phyloP scores from a whole-genome alignment of 2,113 vertebrate species.

The Ciconia maguari region DNA sequence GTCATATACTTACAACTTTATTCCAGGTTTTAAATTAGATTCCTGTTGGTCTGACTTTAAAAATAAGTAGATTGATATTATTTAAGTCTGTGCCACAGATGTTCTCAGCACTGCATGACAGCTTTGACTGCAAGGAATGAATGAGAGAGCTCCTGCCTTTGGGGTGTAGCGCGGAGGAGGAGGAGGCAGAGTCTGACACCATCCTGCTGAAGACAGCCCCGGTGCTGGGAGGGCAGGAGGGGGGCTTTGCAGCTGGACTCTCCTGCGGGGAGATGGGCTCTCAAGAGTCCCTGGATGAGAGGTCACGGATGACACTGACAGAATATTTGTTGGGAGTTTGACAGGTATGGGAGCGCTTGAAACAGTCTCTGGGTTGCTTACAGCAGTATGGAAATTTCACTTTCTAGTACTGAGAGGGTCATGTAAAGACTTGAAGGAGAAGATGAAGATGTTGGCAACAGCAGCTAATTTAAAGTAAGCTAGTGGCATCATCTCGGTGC shows the following conservation, averaged over 20 bases:
- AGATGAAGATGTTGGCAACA: background rate
- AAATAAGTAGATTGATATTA: background rate
- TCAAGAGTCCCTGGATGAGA: background rate
- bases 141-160: background rate
- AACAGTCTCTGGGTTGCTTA: background rate
- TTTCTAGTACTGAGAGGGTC: background rate
- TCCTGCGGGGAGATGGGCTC: background rate
- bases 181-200: background rate
- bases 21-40: background rate
- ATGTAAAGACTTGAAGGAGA: background rate
- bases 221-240: background rate
- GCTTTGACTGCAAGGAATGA: background rate
- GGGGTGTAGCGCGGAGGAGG: background rate
- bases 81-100: background rate
- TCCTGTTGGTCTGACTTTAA: background rate
- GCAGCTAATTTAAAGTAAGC: background rate
- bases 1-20: background rate
- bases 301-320: fast-evolving
- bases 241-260: background rate
- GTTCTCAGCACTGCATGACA: background rate
- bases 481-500: background rate
- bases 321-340: background rate
- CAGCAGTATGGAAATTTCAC: background rate
- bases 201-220: background rate
- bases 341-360: background rate